Evolutionary conservation across 2,888 invertebrate species (phyloP).

Genomic region (Plebejus melissa): DNA sequence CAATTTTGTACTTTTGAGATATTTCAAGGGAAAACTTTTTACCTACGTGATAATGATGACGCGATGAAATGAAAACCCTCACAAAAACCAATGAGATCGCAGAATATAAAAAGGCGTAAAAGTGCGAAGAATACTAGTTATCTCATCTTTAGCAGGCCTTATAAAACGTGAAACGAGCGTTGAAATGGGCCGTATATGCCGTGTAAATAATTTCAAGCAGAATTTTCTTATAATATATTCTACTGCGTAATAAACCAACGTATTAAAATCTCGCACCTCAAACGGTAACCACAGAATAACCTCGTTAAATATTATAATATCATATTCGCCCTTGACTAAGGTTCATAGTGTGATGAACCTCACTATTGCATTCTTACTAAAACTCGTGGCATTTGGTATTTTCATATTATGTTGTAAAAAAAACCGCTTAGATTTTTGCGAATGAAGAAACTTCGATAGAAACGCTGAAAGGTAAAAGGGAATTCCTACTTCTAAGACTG

Average conservation of each 20-base stretch:
- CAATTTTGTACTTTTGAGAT: too few relatives aligned
- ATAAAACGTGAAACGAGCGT: neutral
- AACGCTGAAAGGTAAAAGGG: too few relatives aligned
- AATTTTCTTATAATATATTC: neutral
- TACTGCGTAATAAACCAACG: constrained; percentile 9
- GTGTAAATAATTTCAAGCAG: neutral
- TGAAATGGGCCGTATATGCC: neutral
- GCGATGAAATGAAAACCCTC: neutral
- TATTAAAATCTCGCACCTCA: neutral
- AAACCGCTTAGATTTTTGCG: too few relatives aligned
- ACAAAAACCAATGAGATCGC: neutral
- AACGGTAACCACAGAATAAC: neutral
- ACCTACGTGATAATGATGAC: too few relatives aligned
- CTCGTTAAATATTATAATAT: neutral
- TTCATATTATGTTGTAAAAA: too few relatives aligned
- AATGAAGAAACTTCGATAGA: too few relatives aligned
- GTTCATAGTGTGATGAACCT: neutral
- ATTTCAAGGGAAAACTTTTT: too few relatives aligned
- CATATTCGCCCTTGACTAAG: constrained; percentile 3
- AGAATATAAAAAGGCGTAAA: neutral
- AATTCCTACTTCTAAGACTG: too few relatives aligned
- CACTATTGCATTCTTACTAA: neutral
- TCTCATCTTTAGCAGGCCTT: constrained; percentile 7
- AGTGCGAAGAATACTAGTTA: neutral
- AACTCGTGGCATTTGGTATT: too few relatives aligned